These are phyloP conservation scores for Popillia japonica DNA, from an alignment of 1,140 invertebrate species.

Conservation along the genomic window DNA sequence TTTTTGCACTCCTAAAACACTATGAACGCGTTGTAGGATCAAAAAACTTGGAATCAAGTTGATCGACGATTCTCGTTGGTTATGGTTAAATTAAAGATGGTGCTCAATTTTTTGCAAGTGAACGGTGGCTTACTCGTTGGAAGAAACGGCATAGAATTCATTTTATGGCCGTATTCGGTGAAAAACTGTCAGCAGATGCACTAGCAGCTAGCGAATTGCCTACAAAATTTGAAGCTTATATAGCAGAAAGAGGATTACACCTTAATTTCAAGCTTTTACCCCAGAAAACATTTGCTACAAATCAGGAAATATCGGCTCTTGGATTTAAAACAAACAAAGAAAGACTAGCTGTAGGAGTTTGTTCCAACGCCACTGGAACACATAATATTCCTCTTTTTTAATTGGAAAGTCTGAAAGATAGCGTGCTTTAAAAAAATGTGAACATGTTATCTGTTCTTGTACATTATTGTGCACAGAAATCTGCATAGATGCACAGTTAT, in stretches of 20 bases:
- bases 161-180: constrained; percentile 45
- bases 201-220: neutral
- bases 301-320: neutral
- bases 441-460: neutral
- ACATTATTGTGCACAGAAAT: neutral
- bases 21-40: neutral
- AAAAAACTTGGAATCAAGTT: constrained; percentile 1
- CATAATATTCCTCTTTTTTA: neutral
- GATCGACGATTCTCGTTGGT: constrained; percentile 18
- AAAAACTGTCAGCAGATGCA: constrained; percentile 42
- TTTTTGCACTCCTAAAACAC: neutral
- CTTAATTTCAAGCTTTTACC: neutral
- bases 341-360: neutral
- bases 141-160: constrained; percentile 47
- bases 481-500: neutral
- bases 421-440: neutral
- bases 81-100: constrained; percentile 43
- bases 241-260: neutral
- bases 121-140: constrained; percentile 51
- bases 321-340: neutral
- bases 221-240: neutral
- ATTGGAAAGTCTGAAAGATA: neutral
- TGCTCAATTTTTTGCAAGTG: neutral
- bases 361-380: neutral
- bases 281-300: neutral